Conservation (phyloP, 2,888 invertebrate species). For the Bimastos eiseni region DNA sequence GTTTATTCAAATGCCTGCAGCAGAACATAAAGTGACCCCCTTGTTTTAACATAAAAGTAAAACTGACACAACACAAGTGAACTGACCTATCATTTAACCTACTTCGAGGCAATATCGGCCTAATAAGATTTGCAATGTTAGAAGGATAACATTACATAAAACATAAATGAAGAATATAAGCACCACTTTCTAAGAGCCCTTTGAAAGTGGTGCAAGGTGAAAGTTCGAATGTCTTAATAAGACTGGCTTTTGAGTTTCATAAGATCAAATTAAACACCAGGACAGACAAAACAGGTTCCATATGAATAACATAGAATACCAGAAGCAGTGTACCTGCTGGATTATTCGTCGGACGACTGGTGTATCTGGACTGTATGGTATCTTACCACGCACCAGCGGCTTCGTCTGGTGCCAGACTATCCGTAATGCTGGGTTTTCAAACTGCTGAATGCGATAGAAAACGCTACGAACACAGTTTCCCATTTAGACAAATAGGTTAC, state of each 20-base stretch:
- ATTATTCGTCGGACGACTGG: constrained; percentile 67
- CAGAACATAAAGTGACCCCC: not conserved
- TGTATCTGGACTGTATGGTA: constrained; percentile 75
- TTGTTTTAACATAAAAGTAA: not conserved
- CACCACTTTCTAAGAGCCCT: too few relatives aligned
- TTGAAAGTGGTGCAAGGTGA: too few relatives aligned
- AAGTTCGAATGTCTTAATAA: not conserved
- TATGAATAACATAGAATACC: not conserved
- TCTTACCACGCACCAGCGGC: constrained; percentile 71
- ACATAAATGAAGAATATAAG: not conserved
- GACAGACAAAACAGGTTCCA: not conserved
- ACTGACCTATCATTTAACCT: not conserved
- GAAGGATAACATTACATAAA: not conserved
- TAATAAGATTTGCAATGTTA: not conserved
- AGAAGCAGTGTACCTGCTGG: constrained; percentile 48
- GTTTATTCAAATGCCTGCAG: constrained; percentile 60
- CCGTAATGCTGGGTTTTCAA: constrained; percentile 45
- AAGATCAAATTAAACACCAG: not conserved
- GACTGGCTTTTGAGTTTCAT: not conserved
- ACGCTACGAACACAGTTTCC: constrained; percentile 34
- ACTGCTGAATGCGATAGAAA: constrained; percentile 49
- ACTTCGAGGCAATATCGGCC: not conserved
- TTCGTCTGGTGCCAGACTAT: constrained; percentile 65
- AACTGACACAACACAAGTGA: not conserved
- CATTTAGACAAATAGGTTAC: not conserved